Base-by-base conservation (phyloP, 1,140 invertebrate genomes). In the Rhopalosiphum maidis region DNA sequence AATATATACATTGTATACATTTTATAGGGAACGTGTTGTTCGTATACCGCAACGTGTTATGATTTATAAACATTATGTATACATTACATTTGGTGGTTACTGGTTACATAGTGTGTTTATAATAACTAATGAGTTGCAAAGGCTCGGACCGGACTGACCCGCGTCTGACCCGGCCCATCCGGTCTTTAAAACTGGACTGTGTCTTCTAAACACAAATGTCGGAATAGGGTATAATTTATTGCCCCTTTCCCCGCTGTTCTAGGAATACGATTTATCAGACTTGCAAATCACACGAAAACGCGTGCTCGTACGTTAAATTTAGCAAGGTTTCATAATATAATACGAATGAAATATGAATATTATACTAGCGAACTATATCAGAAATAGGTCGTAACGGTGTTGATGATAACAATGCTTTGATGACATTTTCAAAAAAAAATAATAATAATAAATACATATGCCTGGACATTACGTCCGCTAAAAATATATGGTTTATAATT, bases 121-220 rank as follows among this genome's bases (percentile, higher is more conserved):
- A 77, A 77, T 77, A 77, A 77, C 60, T 77, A 77, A 77, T 77
- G 60, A 77, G 60, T 77, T 77, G 60, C 30, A 77, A 77, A 77
- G 60, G 60, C 60, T 77, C 60, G 60, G 60, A 77, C 60, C 60
- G 60, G n/a, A n/a, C 60, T 77, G 60, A 77, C 60, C 60, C 60
- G 30, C 60, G 60, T 68, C 60, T n/a, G 11, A 68, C 60, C 60
- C 60, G 60, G 60, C 60, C 60, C 60, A 77, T 77, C 60, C 60
- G 60, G 60, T 77, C 60, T 77, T 77, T 77, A 77, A 77, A 77
- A 77, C 60, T n/a, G 60, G 60, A 77, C 60, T n/a, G 41, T n/a
- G 60, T 77, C 60, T 77, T 77, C 60, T 77, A n/a, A 35, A 77
- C 60, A 35, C 60, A 77, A 77, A 77, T 77, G 60, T n/a, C 60